Evolutionary conservation across 2,888 invertebrate genomes (phyloP).

Genomic region (Noctua janthina): DNA sequence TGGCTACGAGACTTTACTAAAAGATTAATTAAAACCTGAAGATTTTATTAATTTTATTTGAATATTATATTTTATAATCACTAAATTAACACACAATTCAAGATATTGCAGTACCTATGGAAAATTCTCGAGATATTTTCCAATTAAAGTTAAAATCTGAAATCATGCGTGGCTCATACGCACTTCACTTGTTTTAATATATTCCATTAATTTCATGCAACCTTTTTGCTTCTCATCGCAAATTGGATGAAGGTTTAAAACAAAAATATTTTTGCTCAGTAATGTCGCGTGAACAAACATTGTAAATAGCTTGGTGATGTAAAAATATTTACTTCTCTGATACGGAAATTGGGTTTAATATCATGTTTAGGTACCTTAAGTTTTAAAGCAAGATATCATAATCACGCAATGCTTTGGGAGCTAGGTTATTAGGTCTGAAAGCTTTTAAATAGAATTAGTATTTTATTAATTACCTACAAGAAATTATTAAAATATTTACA

Average conservation of each 20-base stretch:
- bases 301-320: constrained; percentile 69
- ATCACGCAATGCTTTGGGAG: constrained; percentile 42
- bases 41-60: constrained; percentile 21
- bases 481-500: constrained; percentile 17
- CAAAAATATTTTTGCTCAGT: constrained; percentile 44
- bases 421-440: constrained; percentile 26
- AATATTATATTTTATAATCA: constrained; percentile 17
- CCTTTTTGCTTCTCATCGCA: constrained; percentile 22
- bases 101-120: background rate
- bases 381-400: constrained; percentile 26
- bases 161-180: background rate
- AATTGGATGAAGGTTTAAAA: constrained; percentile 43
- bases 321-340: constrained; percentile 74
- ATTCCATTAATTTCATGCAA: constrained; percentile 42
- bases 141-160: background rate
- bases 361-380: constrained; percentile 35
- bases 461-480: constrained; percentile 13
- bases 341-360: constrained; percentile 67
- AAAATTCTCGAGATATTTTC: background rate
- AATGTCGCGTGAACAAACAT: constrained; percentile 70
- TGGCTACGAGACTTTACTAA: constrained; percentile 33
- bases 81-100: background rate
- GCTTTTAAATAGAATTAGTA: constrained; percentile 35
- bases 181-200: constrained; percentile 26
- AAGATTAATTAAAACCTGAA: constrained; percentile 31